phyloP scores from a whole-genome alignment of 2,888 invertebrate species.

The Brachyopa scutellaris region DNA sequence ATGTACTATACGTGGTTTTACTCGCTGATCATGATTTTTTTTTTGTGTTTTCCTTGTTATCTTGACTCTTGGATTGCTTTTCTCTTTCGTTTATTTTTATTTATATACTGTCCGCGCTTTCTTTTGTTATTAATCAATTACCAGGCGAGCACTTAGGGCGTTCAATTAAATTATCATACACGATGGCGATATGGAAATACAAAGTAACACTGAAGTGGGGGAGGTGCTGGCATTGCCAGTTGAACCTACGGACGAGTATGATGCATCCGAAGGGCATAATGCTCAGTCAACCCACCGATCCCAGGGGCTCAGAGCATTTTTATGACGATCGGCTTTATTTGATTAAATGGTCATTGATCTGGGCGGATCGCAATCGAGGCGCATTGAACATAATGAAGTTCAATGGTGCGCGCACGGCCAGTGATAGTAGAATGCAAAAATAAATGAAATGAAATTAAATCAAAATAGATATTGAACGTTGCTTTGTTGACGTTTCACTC shows the following conservation, averaged over 20 bases:
- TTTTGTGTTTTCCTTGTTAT: too few relatives aligned
- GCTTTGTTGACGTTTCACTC: slow-evolving; percentile 24
- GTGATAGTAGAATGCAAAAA: slow-evolving; percentile 43
- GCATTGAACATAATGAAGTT: slow-evolving; percentile 52
- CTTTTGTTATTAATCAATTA: slow-evolving; percentile 71
- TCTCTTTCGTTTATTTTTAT: background rate
- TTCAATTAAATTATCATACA: slow-evolving; percentile 67
- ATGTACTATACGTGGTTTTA: slow-evolving; percentile 30
- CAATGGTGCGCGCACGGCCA: slow-evolving; percentile 59
- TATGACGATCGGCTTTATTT: slow-evolving; percentile 41
- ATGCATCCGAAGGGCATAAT: slow-evolving; percentile 22
- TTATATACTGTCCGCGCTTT: slow-evolving; percentile 30
- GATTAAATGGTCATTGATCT: slow-evolving; percentile 69
- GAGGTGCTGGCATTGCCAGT: background rate
- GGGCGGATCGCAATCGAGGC: background rate
- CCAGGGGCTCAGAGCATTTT: background rate
- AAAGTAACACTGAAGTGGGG: background rate
- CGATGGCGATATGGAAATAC: slow-evolving; percentile 33
- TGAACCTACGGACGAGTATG: background rate
- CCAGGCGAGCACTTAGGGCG: slow-evolving; percentile 54
- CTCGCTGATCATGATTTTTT: slow-evolving; percentile 22
- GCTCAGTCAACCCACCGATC: background rate
- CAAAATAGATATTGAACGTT: slow-evolving; percentile 49
- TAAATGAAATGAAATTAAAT: slow-evolving; percentile 1
- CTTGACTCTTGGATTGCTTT: slow-evolving; percentile 25